phyloP scores from a whole-genome alignment of 2,797 vertebrate species.

The Mionectes olivaceus region DNA sequence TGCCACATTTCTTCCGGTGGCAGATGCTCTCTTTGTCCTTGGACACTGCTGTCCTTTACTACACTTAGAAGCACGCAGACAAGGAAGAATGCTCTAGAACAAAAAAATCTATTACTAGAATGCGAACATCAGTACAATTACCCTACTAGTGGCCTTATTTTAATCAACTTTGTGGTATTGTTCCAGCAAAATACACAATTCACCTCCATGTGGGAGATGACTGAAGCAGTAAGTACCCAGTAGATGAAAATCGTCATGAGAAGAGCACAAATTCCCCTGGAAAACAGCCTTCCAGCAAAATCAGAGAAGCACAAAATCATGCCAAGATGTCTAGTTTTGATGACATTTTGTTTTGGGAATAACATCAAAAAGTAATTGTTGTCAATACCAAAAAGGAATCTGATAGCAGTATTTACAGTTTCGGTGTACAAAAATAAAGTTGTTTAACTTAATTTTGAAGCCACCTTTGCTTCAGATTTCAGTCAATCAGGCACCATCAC shows the following conservation, averaged over 20 bases:
- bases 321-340: neutral
- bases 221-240: fast-evolving
- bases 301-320: neutral
- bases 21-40: neutral
- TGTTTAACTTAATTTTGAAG: neutral
- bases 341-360: conserved; percentile 21
- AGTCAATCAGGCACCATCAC: neutral
- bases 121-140: neutral
- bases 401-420: neutral
- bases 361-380: neutral
- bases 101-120: neutral
- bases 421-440: neutral
- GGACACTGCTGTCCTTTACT: neutral
- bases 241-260: neutral
- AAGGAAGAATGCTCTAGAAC: neutral
- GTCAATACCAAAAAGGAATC: neutral
- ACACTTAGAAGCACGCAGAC: neutral
- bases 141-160: neutral
- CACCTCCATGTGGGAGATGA: neutral
- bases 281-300: neutral
- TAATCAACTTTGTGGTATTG: neutral
- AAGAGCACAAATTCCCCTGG: neutral
- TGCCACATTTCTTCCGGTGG: neutral
- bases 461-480: neutral
- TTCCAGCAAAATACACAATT: neutral